Base-by-base conservation (phyloP, 2,888 invertebrate genomes). In the Iphiclides podalirius region DNA sequence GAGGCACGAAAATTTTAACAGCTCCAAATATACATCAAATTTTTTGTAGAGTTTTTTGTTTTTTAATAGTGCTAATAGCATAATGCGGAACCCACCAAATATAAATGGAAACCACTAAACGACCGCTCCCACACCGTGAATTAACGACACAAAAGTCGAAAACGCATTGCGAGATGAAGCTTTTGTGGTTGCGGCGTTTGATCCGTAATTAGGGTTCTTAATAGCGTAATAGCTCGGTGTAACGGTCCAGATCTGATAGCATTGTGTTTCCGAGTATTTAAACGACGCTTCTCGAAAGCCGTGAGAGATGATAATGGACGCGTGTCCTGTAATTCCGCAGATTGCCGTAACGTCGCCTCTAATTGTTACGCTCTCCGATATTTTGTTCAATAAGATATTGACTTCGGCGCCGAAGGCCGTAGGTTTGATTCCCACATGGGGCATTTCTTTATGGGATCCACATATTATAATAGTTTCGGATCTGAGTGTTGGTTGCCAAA, bases 131-230 rank as follows among this genome's bases (percentile, higher is more conserved):
- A 8, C 70, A 69, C 71, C 67, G 63, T 68, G 65, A 74, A 70
- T 75, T 78, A 72, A 78, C 75, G 72, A 70, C 75, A 78, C 80
- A 80, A 83, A 77, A 80, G 80, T 77, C 61, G 65, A 73, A 78
- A 75, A 74, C 58, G 59, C 67, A 68, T 67, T 70, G 61, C 68
- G 67, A 83, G 80, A 83, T 78, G 73, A 75, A 74, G 68, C 67
- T 70, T 78, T 80, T 86, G 87, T 79, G 87, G 85, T 83, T 75
- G 69, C 72, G 68, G 66, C 76, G 75, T 83, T 86, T 81, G 81
- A 85, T 80, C 72, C 72, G 75, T 85, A 86, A 87, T 87, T 85
- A 80, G 79, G 82, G 82, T 78, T 64, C 73, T 81, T 85, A 84
- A 68, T 74, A 68, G 68, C 70, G 75, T 83, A 83, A 81, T 82